Evolutionary conservation across 1,140 invertebrate genomes (phyloP), one percentile per base, ranked within the genome.

Genomic region (Trichonephila inaurata): DNA sequence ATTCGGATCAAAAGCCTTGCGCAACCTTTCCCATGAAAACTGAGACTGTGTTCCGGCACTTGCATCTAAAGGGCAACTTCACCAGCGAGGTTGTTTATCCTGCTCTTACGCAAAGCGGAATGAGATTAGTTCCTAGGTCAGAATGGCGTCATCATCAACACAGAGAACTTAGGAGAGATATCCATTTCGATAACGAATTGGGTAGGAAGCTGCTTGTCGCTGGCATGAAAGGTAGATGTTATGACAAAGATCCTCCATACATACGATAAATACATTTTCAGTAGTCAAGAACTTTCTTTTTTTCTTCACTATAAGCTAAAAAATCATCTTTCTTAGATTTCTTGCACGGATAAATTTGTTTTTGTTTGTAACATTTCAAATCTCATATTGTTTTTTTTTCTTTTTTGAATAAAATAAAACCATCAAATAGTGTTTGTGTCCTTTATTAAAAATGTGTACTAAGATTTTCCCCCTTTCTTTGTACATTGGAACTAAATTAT

Each of bases 61-160:
- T 92, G 6, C 24, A 82, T 0, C n/a, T 94, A 21, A 88, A 28
- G 24, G 83, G 44, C 1, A 86, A 93, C 33, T 92, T 94, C 19
- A 62, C 85, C 1, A 72, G 89, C 28, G 24, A 85, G 7, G 62
- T 28, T 21, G 28, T 94, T 0, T 94, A 83, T 24, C 94, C 94
- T 51, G 60, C 86, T 10, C 40, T 90, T 10, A 28, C 83, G 0
- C 62, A 19, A 6, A 87, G 62, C 18, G 64, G 83, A 21, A 58
- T 87, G 62, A 86, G 89, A 18, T 58, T 94, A 6, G 44, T 81
- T 2, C 93, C 89, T 0, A 33, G 28, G 14, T 18, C 24, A 33
- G 28, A 77, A 16, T 77, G 72, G 72, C 28, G 33, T 18, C 72
- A 33, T 40, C 72, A 77, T 18, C 16, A 28, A 18, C 72, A 77